Evolutionary conservation across 2,797 vertebrate genomes (phyloP).

Genomic region (Acanthiza pusilla): DNA sequence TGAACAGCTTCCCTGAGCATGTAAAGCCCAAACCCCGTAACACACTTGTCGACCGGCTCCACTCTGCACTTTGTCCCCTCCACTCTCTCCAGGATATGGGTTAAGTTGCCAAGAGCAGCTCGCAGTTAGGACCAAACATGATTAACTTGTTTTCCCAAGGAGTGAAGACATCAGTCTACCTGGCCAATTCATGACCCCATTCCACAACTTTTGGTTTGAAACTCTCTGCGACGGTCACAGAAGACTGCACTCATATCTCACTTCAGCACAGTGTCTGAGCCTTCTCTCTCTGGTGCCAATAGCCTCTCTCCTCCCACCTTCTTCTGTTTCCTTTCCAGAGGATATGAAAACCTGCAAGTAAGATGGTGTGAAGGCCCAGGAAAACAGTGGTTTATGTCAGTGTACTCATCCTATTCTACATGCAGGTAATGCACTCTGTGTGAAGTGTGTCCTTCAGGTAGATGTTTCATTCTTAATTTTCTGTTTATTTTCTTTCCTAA

Average conservation of each 20-base stretch:
- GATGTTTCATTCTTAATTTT: background rate
- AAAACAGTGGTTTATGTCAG: background rate
- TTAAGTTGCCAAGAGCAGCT: background rate
- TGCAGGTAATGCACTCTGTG: rapidly evolving
- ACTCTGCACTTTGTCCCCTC: background rate
- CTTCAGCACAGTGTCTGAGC: background rate
- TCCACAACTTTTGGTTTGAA: background rate
- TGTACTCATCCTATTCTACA: background rate
- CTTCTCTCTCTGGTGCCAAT: background rate
- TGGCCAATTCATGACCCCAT: background rate
- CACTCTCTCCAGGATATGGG: background rate
- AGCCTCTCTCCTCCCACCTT: background rate
- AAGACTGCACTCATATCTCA: background rate
- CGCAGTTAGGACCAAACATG: background rate
- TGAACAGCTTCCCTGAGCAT: background rate
- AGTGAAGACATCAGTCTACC: background rate
- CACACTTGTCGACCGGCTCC: background rate
- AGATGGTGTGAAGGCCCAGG: background rate
- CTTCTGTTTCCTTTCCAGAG: constrained; percentile 6
- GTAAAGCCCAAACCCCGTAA: background rate
- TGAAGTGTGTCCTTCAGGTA: background rate
- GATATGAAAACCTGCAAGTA: background rate
- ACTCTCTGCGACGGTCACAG: background rate
- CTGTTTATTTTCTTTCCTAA: background rate
- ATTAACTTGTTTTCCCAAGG: background rate